Evolutionary conservation across 1,140 invertebrate genomes (phyloP).

Genomic region (Augochlora pura): DNA sequence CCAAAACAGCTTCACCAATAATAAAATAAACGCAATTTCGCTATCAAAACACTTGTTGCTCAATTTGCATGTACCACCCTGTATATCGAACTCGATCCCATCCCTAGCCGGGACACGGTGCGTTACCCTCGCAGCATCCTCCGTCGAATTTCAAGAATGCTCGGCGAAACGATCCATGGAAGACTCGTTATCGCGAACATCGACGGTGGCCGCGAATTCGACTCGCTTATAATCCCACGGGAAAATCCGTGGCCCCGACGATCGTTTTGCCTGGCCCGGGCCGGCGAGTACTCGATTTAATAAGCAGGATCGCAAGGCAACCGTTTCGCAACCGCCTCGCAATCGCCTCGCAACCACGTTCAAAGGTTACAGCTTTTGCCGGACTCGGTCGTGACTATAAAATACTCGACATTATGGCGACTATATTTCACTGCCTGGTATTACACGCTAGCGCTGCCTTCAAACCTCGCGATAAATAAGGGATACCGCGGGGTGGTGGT

Average conservation of each 20-base stretch:
- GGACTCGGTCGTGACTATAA: slow-evolving; percentile 49
- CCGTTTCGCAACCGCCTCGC: slow-evolving; percentile 9
- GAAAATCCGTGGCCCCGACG: not conserved
- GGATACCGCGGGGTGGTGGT: slow-evolving; percentile 35
- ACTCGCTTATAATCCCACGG: not conserved
- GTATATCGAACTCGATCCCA: no score
- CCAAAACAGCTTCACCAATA: no score
- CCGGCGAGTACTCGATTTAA: slow-evolving; percentile 37
- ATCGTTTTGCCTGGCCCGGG: slow-evolving; percentile 22
- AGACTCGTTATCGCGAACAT: not conserved
- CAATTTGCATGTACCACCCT: no score
- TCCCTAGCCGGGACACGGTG: slow-evolving; percentile 13
- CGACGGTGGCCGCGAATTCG: not conserved
- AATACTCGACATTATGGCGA: slow-evolving; percentile 58
- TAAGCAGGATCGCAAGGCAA: slow-evolving; percentile 37
- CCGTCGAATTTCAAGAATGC: slow-evolving; percentile 28
- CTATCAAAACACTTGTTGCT: no score
- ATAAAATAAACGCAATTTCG: no score
- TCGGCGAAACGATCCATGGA: no score
- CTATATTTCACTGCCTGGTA: slow-evolving; percentile 58
- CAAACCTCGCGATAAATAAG: slow-evolving; percentile 56
- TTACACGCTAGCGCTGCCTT: slow-evolving; percentile 45
- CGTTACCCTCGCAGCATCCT: not conserved
- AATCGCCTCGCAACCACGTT: slow-evolving; percentile 27
- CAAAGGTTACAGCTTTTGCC: slow-evolving; percentile 43